Base-by-base conservation (phyloP, 2,113 vertebrate genomes). In the Phainopepla nitens region DNA sequence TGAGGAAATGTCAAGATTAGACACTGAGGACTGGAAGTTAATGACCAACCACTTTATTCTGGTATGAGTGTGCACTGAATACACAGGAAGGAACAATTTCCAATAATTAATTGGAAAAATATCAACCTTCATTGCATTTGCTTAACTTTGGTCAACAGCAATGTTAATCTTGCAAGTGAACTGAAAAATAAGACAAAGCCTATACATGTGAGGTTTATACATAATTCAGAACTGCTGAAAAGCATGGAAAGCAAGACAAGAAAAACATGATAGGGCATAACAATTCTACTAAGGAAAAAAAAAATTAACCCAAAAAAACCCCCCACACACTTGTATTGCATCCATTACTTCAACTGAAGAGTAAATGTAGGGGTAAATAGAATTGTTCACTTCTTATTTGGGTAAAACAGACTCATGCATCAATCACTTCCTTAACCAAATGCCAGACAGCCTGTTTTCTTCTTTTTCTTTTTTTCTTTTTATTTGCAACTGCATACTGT, bases 141-240 rank as follows among this genome's bases (percentile, higher is more conserved):
- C 69, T 89, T 89, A 87, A 94, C 73, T 93, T 82, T 54, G 62
- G 75, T 80, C 91, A 94, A 88, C 81, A 82, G 68, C 39, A 88
- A 17, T 5, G 42, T 80, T 91, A 79, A 93, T 86, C 36, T 88
- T 90, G 35, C 47, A 82, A 90, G 50, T 44, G 24, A 87, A 80
- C 2, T 45, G 45, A 82, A 33, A 68, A 47, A 57, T 62, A 80
- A 80, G 56, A 73, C 53, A 81, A 94, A 89, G 68, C 23, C 14
- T 28, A 21, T 31, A 41, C 4, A 50, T 35, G 13, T 36, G 51
- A 93, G 19, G 10, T 68, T 88, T 68, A 75, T 66, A 41, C n/a
- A n/a, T 23, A 47, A 86, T 77, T 86, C 76, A 90, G 25, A 89
- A 54, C 44, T 68, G 44, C 64, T 88, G 61, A 92, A 92, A 92